Conservation (phyloP, 2,888 invertebrate genomes). For the Chesias legatella region DNA sequence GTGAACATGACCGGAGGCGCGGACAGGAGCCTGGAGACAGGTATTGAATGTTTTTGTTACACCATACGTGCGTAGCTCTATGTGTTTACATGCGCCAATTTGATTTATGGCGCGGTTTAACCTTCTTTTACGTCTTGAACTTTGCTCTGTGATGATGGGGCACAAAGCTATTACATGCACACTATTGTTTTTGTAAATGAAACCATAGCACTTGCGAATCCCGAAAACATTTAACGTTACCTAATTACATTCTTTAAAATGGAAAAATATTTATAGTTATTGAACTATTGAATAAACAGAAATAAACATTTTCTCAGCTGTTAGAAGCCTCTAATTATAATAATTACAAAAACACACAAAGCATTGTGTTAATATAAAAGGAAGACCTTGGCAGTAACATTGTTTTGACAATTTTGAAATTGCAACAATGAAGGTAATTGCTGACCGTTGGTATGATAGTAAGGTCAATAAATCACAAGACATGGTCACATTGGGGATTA, state of each 20-base stretch:
- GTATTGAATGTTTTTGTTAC: slow-evolving; percentile 68
- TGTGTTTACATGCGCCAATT: slow-evolving; percentile 38
- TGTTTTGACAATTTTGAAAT: neutral
- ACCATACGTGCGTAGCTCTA: slow-evolving; percentile 45
- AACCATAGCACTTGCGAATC: neutral
- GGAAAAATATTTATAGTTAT: too few relatives aligned
- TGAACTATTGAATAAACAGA: too few relatives aligned
- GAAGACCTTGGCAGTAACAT: neutral
- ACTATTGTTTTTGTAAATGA: slow-evolving; percentile 13
- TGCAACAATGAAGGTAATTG: neutral
- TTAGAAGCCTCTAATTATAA: too few relatives aligned
- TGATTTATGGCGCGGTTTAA: slow-evolving; percentile 38
- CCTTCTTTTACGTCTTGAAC: slow-evolving; percentile 24
- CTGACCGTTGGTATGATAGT: neutral
- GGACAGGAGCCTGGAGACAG: slow-evolving; percentile 64
- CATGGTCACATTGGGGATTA: too few relatives aligned
- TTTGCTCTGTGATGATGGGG: slow-evolving; percentile 23
- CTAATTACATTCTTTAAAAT: too few relatives aligned
- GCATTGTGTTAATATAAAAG: slow-evolving; percentile 1
- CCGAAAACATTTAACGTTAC: neutral
- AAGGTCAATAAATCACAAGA: neutral
- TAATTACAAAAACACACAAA: slow-evolving; percentile 1
- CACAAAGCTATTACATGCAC: slow-evolving; percentile 7
- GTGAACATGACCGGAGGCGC: slow-evolving; percentile 69
- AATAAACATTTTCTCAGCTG: too few relatives aligned